A percentile compares a stretch with the other conserved stretches of the same genome.
Evolutionary conservation across 2,113 vertebrate genomes (phyloP).

Genomic region (Piaya cayana): DNA sequence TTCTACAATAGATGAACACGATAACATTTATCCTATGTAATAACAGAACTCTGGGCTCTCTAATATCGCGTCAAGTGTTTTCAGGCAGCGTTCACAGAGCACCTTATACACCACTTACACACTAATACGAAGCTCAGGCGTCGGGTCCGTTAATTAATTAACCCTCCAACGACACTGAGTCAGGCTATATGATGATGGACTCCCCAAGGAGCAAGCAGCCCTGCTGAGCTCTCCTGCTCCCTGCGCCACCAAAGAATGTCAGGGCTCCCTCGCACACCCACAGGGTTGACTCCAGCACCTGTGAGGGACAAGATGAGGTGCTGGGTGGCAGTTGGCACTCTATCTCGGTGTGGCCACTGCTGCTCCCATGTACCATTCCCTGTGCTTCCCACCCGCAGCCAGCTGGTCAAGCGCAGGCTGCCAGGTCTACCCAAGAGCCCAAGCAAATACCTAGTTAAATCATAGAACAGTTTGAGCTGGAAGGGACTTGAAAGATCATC

Average conservation of each 20-base stretch:
- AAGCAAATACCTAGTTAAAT: neutral
- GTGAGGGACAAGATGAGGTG: fast-evolving
- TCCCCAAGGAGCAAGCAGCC: neutral
- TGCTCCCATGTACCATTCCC: fast-evolving
- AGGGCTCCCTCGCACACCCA: neutral
- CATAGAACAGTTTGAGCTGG: no score
- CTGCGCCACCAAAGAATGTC: no score
- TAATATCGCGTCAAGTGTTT: neutral
- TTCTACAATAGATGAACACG: neutral
- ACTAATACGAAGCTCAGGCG: neutral
- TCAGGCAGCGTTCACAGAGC: neutral
- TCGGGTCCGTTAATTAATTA: neutral
- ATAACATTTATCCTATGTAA: neutral
- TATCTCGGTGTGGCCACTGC: fast-evolving
- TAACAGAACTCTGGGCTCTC: neutral
- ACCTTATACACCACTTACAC: neutral
- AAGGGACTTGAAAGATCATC: no score
- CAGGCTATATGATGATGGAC: fast-evolving
- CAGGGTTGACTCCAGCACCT: fast-evolving
- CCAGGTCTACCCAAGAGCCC: neutral
- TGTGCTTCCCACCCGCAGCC: fast-evolving
- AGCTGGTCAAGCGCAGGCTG: neutral
- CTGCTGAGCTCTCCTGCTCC: no score
- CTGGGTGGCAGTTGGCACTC: neutral
- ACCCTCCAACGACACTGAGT: neutral